Evolutionary conservation across 2,113 vertebrate genomes (phyloP).

Genomic region (Paracanthobrama guichenoti): DNA sequence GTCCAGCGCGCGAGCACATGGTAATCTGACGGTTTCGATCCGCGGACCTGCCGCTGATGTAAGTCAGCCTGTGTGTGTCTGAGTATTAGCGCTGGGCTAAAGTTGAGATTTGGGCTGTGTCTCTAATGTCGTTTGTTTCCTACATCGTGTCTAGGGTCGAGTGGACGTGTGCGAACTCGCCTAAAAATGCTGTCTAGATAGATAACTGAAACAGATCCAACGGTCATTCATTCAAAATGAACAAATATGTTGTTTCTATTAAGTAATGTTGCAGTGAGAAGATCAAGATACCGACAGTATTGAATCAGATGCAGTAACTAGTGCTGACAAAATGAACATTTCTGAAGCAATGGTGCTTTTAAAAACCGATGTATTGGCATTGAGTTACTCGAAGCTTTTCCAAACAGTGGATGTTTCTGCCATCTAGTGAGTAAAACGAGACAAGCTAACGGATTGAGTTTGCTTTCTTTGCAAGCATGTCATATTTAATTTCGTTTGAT

Average conservation of each 20-base stretch:
- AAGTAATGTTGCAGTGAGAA: neutral
- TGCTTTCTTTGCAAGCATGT: too few species aligned
- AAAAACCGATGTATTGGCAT: neutral
- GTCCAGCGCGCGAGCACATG: neutral
- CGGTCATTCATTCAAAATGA: neutral
- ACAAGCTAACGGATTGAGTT: too few species aligned
- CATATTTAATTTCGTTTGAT: too few species aligned
- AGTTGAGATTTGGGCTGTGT: neutral
- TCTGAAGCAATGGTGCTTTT: neutral
- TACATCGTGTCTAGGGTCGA: neutral
- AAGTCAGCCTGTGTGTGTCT: neutral
- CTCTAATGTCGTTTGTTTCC: neutral
- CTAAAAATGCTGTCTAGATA: neutral
- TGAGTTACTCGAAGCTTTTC: neutral
- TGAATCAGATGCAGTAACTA: neutral
- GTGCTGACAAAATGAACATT: neutral
- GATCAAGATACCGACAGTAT: neutral
- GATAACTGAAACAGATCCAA: neutral
- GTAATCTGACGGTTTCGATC: neutral
- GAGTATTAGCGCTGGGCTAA: slow-evolving; percentile 24
- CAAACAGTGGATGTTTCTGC: neutral
- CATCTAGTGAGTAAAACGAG: neutral
- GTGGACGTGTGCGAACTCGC: neutral
- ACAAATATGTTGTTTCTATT: neutral
- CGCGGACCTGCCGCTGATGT: neutral